phyloP scores from a whole-genome alignment of 1,140 invertebrate species.

The Brachionus rubens region DNA sequence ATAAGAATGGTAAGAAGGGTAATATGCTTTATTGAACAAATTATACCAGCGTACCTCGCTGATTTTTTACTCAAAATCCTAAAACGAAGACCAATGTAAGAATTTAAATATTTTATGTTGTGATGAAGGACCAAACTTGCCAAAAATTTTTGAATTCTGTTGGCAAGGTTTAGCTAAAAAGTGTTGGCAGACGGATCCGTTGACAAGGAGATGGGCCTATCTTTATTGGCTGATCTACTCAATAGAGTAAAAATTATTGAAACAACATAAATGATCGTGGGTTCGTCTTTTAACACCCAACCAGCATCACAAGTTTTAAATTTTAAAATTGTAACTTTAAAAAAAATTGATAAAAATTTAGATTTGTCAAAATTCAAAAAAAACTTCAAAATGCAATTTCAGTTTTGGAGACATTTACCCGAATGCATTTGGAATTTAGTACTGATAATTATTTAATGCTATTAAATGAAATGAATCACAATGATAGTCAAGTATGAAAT shows the following conservation, averaged over 20 bases:
- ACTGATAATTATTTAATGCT: conserved; percentile 71
- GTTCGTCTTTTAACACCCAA: too few relatives aligned
- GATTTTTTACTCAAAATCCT: conserved; percentile 54
- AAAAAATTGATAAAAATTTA: too few relatives aligned
- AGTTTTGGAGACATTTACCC: conserved; percentile 74
- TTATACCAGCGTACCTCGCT: conserved; percentile 56
- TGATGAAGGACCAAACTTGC: too few relatives aligned
- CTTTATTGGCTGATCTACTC: too few relatives aligned
- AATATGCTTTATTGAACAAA: conserved; percentile 52
- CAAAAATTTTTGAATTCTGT: too few relatives aligned
- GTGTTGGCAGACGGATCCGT: too few relatives aligned
- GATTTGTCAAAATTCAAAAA: conserved; percentile 42
- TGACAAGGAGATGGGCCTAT: too few relatives aligned
- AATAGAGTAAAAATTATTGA: too few relatives aligned
- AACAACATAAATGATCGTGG: too few relatives aligned
- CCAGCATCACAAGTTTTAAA: too few relatives aligned
- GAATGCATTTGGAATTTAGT: conserved; percentile 75
- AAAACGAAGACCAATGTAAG: conserved; percentile 1
- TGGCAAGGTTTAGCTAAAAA: too few relatives aligned
- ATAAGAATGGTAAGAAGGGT: conserved; percentile 3
- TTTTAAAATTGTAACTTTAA: too few relatives aligned
- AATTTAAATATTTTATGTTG: background rate
- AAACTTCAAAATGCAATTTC: conserved; percentile 71
- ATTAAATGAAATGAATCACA: conserved; percentile 63
- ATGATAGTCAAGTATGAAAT: conserved; percentile 64